Percentiles rank a stretch among this genome's conserved stretches.
Evolutionary conservation across 2,113 vertebrate species (phyloP).

Genomic region (Daubentonia madagascariensis): DNA sequence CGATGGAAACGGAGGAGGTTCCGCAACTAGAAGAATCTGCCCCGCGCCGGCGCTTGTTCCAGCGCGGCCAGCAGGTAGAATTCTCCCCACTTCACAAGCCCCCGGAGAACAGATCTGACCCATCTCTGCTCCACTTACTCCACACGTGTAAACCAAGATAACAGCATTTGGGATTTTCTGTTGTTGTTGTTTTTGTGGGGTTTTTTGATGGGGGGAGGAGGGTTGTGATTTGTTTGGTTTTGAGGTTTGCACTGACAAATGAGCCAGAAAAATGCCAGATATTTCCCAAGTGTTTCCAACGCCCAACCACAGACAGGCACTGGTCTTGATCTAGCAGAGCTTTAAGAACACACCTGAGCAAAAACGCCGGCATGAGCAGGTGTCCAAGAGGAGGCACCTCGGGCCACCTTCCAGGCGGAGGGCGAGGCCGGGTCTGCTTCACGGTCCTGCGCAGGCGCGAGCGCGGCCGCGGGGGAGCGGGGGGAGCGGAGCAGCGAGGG

Average conservation of each 20-base stretch:
- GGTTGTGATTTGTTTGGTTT: neutral
- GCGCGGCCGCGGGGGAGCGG: neutral
- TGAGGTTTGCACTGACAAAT: neutral
- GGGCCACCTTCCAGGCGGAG: neutral
- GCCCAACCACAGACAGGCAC: neutral
- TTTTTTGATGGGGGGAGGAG: neutral
- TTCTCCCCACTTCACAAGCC: neutral
- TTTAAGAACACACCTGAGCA: neutral
- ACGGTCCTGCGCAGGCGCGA: too few relatives aligned
- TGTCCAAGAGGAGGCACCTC: neutral
- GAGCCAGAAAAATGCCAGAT: neutral
- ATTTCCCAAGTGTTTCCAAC: neutral
- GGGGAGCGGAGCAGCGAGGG: too few relatives aligned
- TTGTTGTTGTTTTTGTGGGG: neutral
- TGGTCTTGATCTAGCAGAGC: neutral
- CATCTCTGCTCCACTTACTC: too few relatives aligned
- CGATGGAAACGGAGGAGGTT: accelerated
- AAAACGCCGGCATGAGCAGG: neutral
- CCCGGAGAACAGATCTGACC: neutral
- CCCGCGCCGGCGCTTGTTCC: too few relatives aligned
- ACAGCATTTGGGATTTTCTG: neutral
- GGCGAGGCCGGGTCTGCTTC: neutral
- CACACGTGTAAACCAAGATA: neutral
- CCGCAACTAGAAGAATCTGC: neutral
- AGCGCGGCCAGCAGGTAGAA: neutral